phyloP scores from a whole-genome alignment of 1,140 invertebrate species.

The Pentalonia nigronervosa region DNA sequence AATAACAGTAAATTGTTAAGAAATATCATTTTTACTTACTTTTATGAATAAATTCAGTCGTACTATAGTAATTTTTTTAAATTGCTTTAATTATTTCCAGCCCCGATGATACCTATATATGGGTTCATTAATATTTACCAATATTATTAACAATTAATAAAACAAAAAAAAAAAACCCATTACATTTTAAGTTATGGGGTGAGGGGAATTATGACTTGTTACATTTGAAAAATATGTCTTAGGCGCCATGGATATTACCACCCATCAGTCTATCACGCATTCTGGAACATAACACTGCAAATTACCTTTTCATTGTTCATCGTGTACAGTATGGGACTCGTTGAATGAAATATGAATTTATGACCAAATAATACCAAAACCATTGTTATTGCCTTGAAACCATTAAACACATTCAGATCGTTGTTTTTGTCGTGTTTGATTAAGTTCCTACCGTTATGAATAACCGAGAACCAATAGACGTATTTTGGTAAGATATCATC shows the following conservation, averaged over 20 bases:
- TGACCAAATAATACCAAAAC: not conserved
- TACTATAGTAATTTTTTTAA: too few relatives aligned
- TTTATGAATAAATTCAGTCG: too few relatives aligned
- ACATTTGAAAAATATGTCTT: too few relatives aligned
- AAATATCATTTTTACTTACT: too few relatives aligned
- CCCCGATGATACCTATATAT: too few relatives aligned
- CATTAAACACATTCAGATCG: not conserved
- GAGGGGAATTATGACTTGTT: too few relatives aligned
- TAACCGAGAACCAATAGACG: not conserved
- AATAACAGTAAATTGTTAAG: too few relatives aligned
- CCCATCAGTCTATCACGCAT: not conserved
- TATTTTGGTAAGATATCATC: not conserved
- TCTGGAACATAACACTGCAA: not conserved
- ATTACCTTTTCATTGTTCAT: not conserved
- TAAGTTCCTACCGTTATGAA: not conserved
- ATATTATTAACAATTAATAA: too few relatives aligned
- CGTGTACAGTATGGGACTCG: not conserved
- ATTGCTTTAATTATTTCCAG: too few relatives aligned
- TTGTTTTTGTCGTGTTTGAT: conserved; percentile 14
- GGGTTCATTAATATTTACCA: too few relatives aligned
- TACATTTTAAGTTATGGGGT: too few relatives aligned
- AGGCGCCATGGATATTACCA: not conserved
- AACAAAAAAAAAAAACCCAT: too few relatives aligned
- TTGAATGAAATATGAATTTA: not conserved
- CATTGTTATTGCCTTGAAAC: not conserved